phyloP scores from a whole-genome alignment of 2,888 invertebrate species.

The Nebria salina region DNA sequence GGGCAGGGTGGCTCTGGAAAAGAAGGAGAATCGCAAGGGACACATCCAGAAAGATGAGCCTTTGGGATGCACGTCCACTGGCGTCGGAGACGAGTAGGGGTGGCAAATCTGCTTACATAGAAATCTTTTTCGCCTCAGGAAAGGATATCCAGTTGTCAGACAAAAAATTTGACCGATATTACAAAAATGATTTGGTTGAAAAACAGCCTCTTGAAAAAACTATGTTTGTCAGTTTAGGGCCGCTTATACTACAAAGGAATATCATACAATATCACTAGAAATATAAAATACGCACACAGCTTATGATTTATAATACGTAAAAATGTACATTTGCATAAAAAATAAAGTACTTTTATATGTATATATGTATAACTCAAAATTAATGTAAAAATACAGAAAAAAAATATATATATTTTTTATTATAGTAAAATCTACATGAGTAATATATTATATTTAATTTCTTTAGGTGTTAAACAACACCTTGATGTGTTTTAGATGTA shows the following conservation, averaged over 20 bases:
- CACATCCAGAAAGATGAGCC: slow-evolving; percentile 17
- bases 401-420: no score
- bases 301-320: no score
- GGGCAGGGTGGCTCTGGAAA: slow-evolving; percentile 16
- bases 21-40: slow-evolving; percentile 3
- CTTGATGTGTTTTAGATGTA: neutral
- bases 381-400: no score
- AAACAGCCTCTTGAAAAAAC: neutral
- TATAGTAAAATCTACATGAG: no score
- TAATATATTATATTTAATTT: no score
- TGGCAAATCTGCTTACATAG: neutral
- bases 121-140: neutral
- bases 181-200: neutral
- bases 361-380: no score
- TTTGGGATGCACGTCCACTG: slow-evolving; percentile 6
- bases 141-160: neutral
- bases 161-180: neutral
- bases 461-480: neutral
- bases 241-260: neutral
- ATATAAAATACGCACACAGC: no score
- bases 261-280: neutral
- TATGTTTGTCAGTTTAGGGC: neutral
- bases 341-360: no score
- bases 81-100: neutral
- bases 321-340: no score